Base-by-base conservation (phyloP, 2,888 invertebrate species). In the Lamellibrachia columna region DNA sequence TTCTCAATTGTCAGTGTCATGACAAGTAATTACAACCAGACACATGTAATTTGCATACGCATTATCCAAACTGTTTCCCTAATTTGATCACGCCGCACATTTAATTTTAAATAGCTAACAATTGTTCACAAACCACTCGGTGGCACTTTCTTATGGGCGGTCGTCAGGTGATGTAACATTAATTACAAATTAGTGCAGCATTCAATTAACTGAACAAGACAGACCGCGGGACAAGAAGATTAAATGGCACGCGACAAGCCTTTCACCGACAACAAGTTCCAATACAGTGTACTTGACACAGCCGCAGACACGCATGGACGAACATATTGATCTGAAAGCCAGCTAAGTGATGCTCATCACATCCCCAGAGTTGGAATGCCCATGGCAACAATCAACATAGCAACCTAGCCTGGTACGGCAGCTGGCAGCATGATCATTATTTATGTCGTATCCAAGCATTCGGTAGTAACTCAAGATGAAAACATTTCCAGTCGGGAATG, bases 341-440 rank as follows among this genome's bases (percentile, higher is more conserved):
- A n/a, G 75, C 75, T 75, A 75, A 75, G 75, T 6, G 75, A 75
- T 75, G 75, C n/a, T 75, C 75, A 75, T 15, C 75, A 75, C 22
- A 15, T 22, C 22, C 75, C 55, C 75, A 3, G 75, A 75, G 75
- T 75, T 75, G 75, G 75, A n/a, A 75, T 75, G 75, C 22, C 75
- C 75, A 75, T 75, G 75, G 75, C 75, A 75, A 75, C 75, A 75
- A 75, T 75, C 22, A 75, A 75, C 75, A 75, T 75, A 75, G 75
- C 75, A 75, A 75, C 75, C 75, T n/a, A 22, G 60, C 75, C 15
- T 22, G 75, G 75, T 75, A 75, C 22, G n/a, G 75, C 75, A 75
- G 75, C 75, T 75, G 75, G 75, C n/a, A 22, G 75, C 22, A 6
- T 22, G 75, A 75, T 22, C 2, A 75, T 75, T 75, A 75, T 75